Base-by-base conservation (phyloP, 2,113 vertebrate genomes). In the Eurypyga helias region DNA sequence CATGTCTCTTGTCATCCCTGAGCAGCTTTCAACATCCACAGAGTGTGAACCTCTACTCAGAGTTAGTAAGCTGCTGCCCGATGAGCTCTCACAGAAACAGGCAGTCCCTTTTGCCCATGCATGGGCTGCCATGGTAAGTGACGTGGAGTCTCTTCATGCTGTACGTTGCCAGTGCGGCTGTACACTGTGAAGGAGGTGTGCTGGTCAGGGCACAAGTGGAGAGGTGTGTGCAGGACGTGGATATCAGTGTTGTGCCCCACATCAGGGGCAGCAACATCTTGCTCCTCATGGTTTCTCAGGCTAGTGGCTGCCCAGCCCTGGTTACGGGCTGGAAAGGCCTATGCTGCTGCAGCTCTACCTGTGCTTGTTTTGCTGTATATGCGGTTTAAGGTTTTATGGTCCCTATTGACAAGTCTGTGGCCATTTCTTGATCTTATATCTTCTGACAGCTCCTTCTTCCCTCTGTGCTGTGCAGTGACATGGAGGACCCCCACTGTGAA, bases 51-150 rank as follows among this genome's bases (percentile, higher is more conserved):
- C 23, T 48, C 17, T 33, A 2, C 61, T 54, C 4, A 8, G 34
- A 75, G 17, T 2, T 6, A 9, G 46, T 51, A 46, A 58, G 36
- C 6, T 29, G 38, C 51, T 69, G 43, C 51, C 23, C 0, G 2
- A 51, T 16, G 61, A 79, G 13, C 18, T 79, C 28, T 75, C 33
- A 23, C 14, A 58, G 41, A 31, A 76, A 60, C 13, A 64, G 43
- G 5, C 43, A 10, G 28, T 31, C 49, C 26, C 17, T 33, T 76
- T 48, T 0, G 8, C 76, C 54, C 8, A 9, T 1, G 1, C 20
- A 25, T 54, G n/a, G n/a, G n/a, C 83, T n/a, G 17, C 62, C 26
- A 6, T 10, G 13, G 67, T 51, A 25, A 33, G 34, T n/a, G 55
- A 21, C 21, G 28, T 1, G 4, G 16, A 48, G 41, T 19, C 7